Percentiles rank a stretch among this genome's conserved stretches.
phyloP scores from a whole-genome alignment of 2,888 invertebrate genomes.

The Chymomyza procnemis region DNA sequence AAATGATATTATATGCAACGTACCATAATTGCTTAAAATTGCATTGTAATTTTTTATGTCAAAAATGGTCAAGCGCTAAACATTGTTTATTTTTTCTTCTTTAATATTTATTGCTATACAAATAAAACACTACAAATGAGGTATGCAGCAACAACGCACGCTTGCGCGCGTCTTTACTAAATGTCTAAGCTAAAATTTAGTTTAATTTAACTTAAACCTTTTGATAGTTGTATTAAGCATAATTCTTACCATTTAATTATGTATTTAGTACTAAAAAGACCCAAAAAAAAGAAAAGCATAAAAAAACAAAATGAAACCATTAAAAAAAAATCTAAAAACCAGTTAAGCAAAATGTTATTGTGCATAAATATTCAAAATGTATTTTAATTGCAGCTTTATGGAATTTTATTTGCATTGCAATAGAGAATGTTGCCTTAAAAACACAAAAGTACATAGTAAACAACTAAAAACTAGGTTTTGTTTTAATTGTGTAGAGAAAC shows the following conservation, averaged over 20 bases:
- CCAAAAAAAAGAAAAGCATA: constrained; percentile 33
- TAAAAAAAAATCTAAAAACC: constrained; percentile 35
- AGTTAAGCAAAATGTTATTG: constrained; percentile 13
- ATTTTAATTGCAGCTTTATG: constrained; percentile 34
- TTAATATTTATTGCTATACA: constrained; percentile 28
- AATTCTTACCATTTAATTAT: constrained; percentile 58
- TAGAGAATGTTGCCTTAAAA: constrained; percentile 25
- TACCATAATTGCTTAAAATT: constrained; percentile 20
- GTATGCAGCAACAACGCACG: constrained; percentile 44
- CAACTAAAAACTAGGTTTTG: background rate
- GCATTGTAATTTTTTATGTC: constrained; percentile 20
- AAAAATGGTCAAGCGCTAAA: constrained; percentile 15
- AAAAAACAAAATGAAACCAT: constrained; percentile 31
- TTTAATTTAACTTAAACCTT: constrained; percentile 60
- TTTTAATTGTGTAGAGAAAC: background rate
- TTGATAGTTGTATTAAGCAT: constrained; percentile 60
- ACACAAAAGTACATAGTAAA: constrained; percentile 25
- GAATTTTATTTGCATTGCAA: constrained; percentile 27
- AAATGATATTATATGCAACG: constrained; percentile 55
- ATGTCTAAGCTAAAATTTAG: constrained; percentile 62
- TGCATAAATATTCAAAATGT: background rate
- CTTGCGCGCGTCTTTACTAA: constrained; percentile 59
- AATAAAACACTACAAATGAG: constrained; percentile 17
- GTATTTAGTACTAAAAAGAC: constrained; percentile 58
- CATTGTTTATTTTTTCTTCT: constrained; percentile 33